phyloP scores from a whole-genome alignment of 2,113 vertebrate genomes.

The Pachypanchax playfairii region DNA sequence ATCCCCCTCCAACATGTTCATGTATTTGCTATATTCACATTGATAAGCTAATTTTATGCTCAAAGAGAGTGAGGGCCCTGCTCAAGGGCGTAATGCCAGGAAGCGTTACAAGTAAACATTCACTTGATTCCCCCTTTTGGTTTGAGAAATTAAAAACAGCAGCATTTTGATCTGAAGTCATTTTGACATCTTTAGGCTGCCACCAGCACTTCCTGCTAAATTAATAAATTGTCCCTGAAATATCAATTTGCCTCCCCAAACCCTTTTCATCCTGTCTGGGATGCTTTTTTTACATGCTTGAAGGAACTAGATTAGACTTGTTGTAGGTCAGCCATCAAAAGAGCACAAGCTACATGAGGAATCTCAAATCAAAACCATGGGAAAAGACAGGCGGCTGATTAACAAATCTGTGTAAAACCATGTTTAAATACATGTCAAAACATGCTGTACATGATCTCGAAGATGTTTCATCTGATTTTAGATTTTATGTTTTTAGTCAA shows the following conservation, averaged over 20 bases:
- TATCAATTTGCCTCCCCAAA: slow-evolving; percentile 17
- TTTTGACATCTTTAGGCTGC: slow-evolving; percentile 40
- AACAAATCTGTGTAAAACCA: slow-evolving; percentile 7
- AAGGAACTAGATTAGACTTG: neutral
- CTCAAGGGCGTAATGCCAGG: slow-evolving; percentile 57
- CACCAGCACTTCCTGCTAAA: slow-evolving; percentile 14
- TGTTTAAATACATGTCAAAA: slow-evolving; percentile 21
- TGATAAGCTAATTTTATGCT: slow-evolving; percentile 33
- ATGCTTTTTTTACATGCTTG: slow-evolving; percentile 1
- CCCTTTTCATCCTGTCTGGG: neutral
- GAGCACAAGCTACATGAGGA: slow-evolving; percentile 4
- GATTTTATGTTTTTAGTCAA: slow-evolving; percentile 37
- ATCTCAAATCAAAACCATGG: slow-evolving; percentile 11
- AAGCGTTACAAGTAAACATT: slow-evolving; percentile 49
- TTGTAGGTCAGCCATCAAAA: slow-evolving; percentile 6
- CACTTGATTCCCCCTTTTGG: slow-evolving; percentile 44
- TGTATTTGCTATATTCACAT: slow-evolving; percentile 39
- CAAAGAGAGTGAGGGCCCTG: slow-evolving; percentile 33
- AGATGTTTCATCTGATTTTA: slow-evolving; percentile 39
- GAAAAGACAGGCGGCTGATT: slow-evolving; percentile 16
- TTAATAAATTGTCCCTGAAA: slow-evolving; percentile 33
- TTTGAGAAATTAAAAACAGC: slow-evolving; percentile 25
- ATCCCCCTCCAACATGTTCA: slow-evolving; percentile 42
- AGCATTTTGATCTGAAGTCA: slow-evolving; percentile 32
- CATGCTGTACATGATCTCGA: slow-evolving; percentile 27